Base-by-base conservation (phyloP, 2,888 invertebrate species). In the Zygaena filipendulae region DNA sequence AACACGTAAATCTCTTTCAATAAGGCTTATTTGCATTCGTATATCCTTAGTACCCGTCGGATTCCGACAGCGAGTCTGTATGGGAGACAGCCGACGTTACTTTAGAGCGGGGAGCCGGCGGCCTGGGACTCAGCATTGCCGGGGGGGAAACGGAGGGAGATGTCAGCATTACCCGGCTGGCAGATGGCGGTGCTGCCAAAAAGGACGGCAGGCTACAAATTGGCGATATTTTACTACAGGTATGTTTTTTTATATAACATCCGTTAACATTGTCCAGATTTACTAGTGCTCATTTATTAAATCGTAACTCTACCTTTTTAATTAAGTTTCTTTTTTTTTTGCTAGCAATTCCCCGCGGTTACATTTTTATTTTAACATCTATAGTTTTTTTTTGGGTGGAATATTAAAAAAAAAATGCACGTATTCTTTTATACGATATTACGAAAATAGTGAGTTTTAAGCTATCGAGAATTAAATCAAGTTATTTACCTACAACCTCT, bases 61-160 rank as follows among this genome's bases (percentile, higher is more conserved):
- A 75, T 33, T 57, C 67, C 10, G 77, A 79, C 44, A 66, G 47
- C 43, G 91, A 91, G 52, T 90, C 91, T 45, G 90, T 88, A 40
- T 97, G 95, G 94, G 91, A 93, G 64, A 93, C 91, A 63, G 91
- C 93, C 69, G 94, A 96, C 67, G 95, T 97, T 54, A 85, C 88
- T 33, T 77, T 97, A 68, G 96, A 96, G 71, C 84, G 97, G 45
- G 87, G 87, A 25, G 86, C 87, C 29, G 90, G 92, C 26, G 98
- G 98, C 4, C 85, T 99, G 42, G 97, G 97, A 5, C 95, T 98
- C 70, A 97, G 96, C 60, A 99, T 99, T 82, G 97, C 98, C 42
- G 98, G 98, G 29, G 98, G 97, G 21, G 97, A 97, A 74, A 92
- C 91, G 43, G 95, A 95, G 42, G 90, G 95, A 43, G 91, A 95